Evolutionary conservation across 2,113 vertebrate genomes (phyloP), one percentile per base, ranked within the genome.

Genomic region (Hemichromis elongatus): DNA sequence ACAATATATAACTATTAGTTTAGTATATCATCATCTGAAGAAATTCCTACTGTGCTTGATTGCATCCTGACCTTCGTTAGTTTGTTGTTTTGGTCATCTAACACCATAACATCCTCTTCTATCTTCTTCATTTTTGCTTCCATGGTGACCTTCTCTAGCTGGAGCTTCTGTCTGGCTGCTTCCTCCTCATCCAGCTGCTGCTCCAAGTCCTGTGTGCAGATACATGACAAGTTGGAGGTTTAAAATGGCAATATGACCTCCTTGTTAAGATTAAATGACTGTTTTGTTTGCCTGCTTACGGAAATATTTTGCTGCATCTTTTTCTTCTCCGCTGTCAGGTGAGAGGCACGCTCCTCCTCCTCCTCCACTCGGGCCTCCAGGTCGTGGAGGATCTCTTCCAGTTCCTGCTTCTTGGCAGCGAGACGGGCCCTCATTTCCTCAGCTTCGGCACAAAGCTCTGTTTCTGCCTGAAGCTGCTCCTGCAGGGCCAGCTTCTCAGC

Each of bases 291-390:
- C 16, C 12, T 33, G 57, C 87, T 85, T 93, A 99, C 99, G 85
- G 96, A 92, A 77, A 99, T 99, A 57, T 99, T 99, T 83, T 99
- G 98, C 90, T 99, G 99, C 99, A 99, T 99, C 91, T 99, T 99
- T 94, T 97, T 99, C 94, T 97, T 99, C 57, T 99, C 99, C 0
- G 90, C 1, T 78, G 95, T 86, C 84, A 99, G 93, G 1, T 98
- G 97, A 75, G 97, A 96, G 80, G 97, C 97, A 11, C 98, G 95
- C 93, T 99, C 99, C 77, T 99, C 99, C 84, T 99, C 99, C 80
- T 99, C 99, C 91, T 99, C 99, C 57, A 99, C 97, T 1, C 99
- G 96, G 30, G 98, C 97, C 95, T 99, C 99, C 82, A 99, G 94
- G 91, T 99, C 99, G 3, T 99, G 99, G 78, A 99, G 97, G 63